Evolutionary conservation across 1,140 invertebrate genomes (phyloP).

Genomic region (Araneus ventricosus): DNA sequence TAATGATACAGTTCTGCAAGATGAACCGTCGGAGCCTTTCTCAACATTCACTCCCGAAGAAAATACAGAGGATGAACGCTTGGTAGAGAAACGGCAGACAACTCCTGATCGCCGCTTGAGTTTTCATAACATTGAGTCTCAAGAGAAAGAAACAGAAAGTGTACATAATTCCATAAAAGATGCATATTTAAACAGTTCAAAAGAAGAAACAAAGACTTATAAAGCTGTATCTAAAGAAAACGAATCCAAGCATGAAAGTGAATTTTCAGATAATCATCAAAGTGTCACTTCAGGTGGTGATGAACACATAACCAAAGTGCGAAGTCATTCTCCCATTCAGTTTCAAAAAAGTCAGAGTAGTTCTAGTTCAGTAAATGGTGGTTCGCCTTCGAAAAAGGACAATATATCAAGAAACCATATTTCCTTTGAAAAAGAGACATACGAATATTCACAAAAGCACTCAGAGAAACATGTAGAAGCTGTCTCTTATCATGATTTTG

Average conservation of each 20-base stretch:
- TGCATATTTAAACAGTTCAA: background rate
- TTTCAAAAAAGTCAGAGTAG: background rate
- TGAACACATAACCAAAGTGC: background rate
- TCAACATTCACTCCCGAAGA: background rate
- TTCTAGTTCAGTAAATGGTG: background rate
- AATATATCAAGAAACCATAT: background rate
- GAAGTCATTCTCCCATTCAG: background rate
- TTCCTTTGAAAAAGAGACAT: background rate
- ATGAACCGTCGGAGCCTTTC: constrained; percentile 41
- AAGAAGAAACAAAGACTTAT: background rate
- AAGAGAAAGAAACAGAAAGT: background rate
- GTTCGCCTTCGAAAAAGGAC: background rate
- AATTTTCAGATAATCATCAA: background rate
- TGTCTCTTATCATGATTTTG: background rate
- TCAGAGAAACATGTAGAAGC: background rate
- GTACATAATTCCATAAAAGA: background rate
- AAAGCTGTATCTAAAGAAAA: background rate
- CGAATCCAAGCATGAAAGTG: background rate
- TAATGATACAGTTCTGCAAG: constrained; percentile 67
- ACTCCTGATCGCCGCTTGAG: constrained; percentile 29
- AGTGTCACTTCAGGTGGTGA: background rate
- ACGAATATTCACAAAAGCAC: background rate
- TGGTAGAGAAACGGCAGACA: no score
- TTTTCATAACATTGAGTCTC: constrained; percentile 30
- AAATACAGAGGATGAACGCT: background rate